Conservation (phyloP, 2,888 invertebrate genomes). For the Leptinotarsa juncta region DNA sequence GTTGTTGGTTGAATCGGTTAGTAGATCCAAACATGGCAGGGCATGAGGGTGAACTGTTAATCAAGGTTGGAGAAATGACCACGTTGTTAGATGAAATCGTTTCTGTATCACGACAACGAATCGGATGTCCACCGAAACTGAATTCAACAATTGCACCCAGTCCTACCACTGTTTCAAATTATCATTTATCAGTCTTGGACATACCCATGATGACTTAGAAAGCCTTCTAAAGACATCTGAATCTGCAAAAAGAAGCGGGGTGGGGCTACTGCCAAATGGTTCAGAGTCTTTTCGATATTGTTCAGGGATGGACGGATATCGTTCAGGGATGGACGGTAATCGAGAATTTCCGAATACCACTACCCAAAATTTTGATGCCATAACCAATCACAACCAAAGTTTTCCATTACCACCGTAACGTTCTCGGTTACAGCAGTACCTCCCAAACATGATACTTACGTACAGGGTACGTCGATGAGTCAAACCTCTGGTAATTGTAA, state of each 20-base stretch:
- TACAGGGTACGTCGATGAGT: too few relatives aligned
- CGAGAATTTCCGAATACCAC: too few relatives aligned
- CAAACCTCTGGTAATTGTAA: too few relatives aligned
- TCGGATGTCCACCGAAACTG: neutral
- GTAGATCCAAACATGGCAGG: neutral
- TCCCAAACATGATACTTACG: too few relatives aligned
- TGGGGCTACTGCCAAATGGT: too few relatives aligned
- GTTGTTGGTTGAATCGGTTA: neutral
- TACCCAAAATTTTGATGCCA: too few relatives aligned
- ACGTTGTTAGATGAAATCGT: neutral
- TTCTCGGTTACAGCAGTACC: too few relatives aligned
- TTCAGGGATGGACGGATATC: too few relatives aligned
- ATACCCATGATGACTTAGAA: neutral
- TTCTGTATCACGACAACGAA: neutral
- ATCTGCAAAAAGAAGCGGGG: neutral
- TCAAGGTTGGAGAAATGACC: neutral
- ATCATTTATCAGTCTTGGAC: neutral
- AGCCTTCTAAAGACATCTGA: neutral
- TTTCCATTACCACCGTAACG: too few relatives aligned
- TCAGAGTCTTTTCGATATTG: too few relatives aligned
- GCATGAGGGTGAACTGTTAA: neutral
- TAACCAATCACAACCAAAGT: too few relatives aligned
- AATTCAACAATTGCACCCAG: neutral
- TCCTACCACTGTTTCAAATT: neutral
- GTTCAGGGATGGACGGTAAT: too few relatives aligned